These are phyloP conservation scores for Athene noctua DNA, from an alignment of 2,113 vertebrate species.

Conservation along the genomic window DNA sequence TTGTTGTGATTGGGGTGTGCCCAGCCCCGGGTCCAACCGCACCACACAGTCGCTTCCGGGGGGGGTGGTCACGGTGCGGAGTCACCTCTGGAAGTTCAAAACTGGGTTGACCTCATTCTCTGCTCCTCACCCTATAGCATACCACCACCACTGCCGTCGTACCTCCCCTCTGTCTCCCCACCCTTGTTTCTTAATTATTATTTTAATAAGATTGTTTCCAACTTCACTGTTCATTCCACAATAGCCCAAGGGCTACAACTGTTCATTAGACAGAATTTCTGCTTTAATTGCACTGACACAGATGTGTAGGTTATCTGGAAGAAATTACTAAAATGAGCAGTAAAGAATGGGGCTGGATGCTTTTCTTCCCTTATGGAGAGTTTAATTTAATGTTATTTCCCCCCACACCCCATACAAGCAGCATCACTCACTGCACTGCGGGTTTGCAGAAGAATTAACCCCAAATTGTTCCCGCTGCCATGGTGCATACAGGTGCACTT, in stretches of 20 bases:
- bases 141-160: not conserved
- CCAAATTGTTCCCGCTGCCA: not conserved
- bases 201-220: conserved; percentile 54
- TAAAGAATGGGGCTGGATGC: not conserved
- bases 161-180: not conserved
- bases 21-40: accelerated
- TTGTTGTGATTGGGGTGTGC: not conserved
- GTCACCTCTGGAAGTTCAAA: not conserved
- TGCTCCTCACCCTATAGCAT: not conserved
- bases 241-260: conserved; percentile 63
- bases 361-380: not conserved
- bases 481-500: not conserved
- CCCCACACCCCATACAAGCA: not conserved
- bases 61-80: accelerated
- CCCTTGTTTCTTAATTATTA: conserved; percentile 64
- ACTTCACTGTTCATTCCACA: conserved; percentile 7
- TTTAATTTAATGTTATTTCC: not conserved
- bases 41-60: accelerated
- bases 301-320: conserved; percentile 65
- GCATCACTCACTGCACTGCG: accelerated
- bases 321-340: conserved; percentile 27
- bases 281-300: conserved; percentile 61
- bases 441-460: not conserved
- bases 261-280: conserved; percentile 64
- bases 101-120: not conserved